These are phyloP conservation scores for Antheraea assamensis DNA, from an alignment of 2,888 invertebrate species.

Conservation along the genomic window DNA sequence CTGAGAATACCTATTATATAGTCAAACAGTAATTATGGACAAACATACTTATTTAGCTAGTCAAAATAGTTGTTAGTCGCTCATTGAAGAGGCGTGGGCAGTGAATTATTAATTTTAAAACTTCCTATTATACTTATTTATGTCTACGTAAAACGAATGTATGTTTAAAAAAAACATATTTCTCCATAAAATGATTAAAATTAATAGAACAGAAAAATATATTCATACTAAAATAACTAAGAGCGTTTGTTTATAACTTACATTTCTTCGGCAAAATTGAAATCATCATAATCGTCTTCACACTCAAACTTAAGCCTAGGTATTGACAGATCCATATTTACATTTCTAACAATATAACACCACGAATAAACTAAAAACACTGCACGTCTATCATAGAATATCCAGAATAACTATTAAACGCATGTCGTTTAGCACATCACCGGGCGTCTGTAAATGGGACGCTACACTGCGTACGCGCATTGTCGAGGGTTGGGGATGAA, in stretches of 20 bases:
- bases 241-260: slow-evolving; percentile 35
- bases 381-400: slow-evolving; percentile 33
- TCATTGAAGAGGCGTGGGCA: neutral
- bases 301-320: slow-evolving; percentile 64
- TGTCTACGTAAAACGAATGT: neutral
- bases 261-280: slow-evolving; percentile 37
- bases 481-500: slow-evolving; percentile 58
- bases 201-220: no score
- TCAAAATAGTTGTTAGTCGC: neutral
- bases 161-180: neutral
- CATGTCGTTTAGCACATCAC: slow-evolving; percentile 13
- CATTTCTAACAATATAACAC: slow-evolving; percentile 39
- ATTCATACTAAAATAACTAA: neutral
- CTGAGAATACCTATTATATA: neutral
- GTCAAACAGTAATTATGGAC: neutral
- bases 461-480: slow-evolving; percentile 61
- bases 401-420: slow-evolving; percentile 43
- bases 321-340: slow-evolving; percentile 70
- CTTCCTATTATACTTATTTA: neutral
- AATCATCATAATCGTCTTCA: slow-evolving; percentile 59
- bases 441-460: slow-evolving; percentile 27
- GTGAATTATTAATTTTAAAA: neutral
- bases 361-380: slow-evolving; percentile 37
- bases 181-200: neutral
- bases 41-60: neutral